A percentile compares a stretch with the other conserved stretches of the same genome.
These are phyloP conservation scores for Microchrysa polita DNA, from an alignment of 2,888 invertebrate genomes.

Conservation along the genomic window DNA sequence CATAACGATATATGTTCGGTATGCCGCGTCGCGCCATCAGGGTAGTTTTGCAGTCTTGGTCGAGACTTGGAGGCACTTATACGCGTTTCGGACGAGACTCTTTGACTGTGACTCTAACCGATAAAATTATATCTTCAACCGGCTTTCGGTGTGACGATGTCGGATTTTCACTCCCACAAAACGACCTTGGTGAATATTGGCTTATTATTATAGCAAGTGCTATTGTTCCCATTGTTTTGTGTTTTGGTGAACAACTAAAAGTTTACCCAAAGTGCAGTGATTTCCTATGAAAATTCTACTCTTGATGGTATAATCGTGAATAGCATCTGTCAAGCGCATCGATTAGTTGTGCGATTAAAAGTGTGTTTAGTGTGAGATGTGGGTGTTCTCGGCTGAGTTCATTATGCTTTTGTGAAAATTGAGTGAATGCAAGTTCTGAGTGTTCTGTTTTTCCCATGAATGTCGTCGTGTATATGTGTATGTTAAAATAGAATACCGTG, in stretches of 20 bases:
- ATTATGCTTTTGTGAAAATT: background rate
- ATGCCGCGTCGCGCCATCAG: too few species aligned
- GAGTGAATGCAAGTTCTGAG: constrained; percentile 1
- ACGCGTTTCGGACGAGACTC: background rate
- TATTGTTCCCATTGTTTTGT: background rate
- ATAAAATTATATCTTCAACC: background rate
- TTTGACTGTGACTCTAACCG: too few species aligned
- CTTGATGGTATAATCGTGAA: too few species aligned
- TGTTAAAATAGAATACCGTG: background rate
- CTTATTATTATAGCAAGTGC: constrained; percentile 25
- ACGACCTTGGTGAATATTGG: constrained; percentile 14
- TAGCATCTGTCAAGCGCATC: background rate
- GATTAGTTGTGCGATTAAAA: constrained; percentile 17
- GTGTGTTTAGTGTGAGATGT: background rate
- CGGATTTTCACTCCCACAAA: background rate
- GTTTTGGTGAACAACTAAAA: background rate
- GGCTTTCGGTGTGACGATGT: background rate
- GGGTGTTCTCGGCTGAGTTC: too few species aligned
- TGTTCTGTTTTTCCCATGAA: background rate
- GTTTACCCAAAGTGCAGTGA: constrained; percentile 11
- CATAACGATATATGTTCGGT: too few species aligned
- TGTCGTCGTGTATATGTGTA: constrained; percentile 11
- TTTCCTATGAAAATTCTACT: background rate
- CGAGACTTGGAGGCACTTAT: constrained; percentile 43
- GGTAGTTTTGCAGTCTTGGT: constrained; percentile 38